Evolutionary conservation across 2,888 invertebrate genomes (phyloP), one percentile per base, ranked within the genome.

Genomic region (Cacoxenus indagator): DNA sequence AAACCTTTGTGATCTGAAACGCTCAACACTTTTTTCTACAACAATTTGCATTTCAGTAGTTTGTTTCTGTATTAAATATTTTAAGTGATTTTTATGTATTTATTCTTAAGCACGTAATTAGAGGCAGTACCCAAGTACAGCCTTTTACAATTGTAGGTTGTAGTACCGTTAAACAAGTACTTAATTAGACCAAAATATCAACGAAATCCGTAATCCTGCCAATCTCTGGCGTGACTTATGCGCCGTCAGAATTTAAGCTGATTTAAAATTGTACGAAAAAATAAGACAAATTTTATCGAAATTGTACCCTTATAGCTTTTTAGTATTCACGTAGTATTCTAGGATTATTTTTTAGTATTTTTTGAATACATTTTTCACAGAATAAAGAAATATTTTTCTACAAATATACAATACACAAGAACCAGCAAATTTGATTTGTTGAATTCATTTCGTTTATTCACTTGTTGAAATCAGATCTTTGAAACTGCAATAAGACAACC

Each of bases 321-420:
- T 61, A 57, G n/a, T 43, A 43, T 37, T 11, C 37, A 37, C 14
- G 37, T 11, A 5, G 8, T 11, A 14, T 37, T 37, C 14, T 11
- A 37, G 37, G 8, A 37, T 11, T 37, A 37, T 37, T 37, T 37
- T 37, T 8, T 37, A 37, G 37, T 14, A 37, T 37, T 37, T 37
- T 31, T 37, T 37, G 8, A 8, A 37, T 14, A 37, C 1, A 37
- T 37, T 37, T 37, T 37, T 37, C 37, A 37, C 14, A 62, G 46
- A 55, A 70, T 43, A 48, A 29, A 64, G 11, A 61, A 64, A 37
- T n/a, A 64, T 64, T 67, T 62, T 59, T 2, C 55, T 26, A 62
- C 54, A 31, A 31, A 31, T 31, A 31, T 31, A 31, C 5, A 31
- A 31, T 31, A 31, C 5, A 31, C 8, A 11, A 37, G 14, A 37